Percentiles rank a stretch among this genome's conserved stretches.
Conservation (phyloP, 2,113 vertebrate species). For the Archocentrus centrarchus region DNA sequence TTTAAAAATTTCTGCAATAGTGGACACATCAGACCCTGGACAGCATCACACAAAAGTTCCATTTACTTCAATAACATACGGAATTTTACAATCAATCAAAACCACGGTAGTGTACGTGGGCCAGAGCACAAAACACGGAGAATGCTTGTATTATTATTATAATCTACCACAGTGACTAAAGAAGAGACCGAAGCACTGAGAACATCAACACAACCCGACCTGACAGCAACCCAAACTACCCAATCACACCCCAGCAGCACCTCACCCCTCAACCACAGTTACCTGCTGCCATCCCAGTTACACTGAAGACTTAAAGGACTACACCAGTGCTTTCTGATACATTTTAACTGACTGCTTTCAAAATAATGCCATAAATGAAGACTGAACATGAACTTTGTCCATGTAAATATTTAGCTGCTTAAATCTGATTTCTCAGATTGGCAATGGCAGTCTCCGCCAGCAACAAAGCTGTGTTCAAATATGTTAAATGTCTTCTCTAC, state of each 20-base stretch:
- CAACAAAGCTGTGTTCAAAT: neutral
- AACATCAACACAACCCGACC: conserved; percentile 67
- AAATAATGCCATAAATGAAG: neutral
- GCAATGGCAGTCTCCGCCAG: neutral
- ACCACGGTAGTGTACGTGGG: conserved; percentile 67
- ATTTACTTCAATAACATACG: conserved; percentile 77
- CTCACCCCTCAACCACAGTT: conserved; percentile 6
- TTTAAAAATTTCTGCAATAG: conserved; percentile 62
- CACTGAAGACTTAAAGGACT: conserved; percentile 3
- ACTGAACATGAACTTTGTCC: neutral
- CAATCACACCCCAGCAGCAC: conserved; percentile 1
- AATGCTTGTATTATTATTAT: conserved; percentile 60
- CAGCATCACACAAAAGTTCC: conserved; percentile 77
- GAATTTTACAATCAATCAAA: conserved; percentile 79
- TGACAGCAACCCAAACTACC: conserved; percentile 49
- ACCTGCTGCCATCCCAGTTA: neutral
- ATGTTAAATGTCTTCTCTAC: neutral
- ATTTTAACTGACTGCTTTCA: neutral
- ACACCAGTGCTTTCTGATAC: neutral
- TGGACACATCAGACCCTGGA: conserved; percentile 79
- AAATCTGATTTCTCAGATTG: neutral
- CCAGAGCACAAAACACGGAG: conserved; percentile 69
- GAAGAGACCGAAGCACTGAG: conserved; percentile 73
- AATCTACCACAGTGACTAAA: conserved; percentile 67
- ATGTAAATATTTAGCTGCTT: neutral